Evolutionary conservation across 2,888 invertebrate species (phyloP), one percentile per base, ranked within the genome.

Genomic region (Papilio protenor): DNA sequence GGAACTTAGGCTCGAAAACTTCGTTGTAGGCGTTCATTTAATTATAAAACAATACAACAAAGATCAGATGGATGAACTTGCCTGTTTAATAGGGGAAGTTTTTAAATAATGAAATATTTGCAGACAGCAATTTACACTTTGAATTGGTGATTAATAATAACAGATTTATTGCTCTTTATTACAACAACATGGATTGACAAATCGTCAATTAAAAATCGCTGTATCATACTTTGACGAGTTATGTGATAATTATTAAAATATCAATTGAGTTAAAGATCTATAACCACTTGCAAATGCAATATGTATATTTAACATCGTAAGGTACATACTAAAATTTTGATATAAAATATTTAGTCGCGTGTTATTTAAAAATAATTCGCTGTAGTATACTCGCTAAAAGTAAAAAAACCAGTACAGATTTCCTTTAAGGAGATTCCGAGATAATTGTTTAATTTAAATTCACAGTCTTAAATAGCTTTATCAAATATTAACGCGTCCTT

Each of bases 41-140:
- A 75, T 76, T 73, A 73, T 73, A 78, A 76, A 76, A 78, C 75
- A 76, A 76, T 76, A 78, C 78, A 76, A 73, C 72, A 73, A 59
- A 47, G 64, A 78, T 78, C 78, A 78, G 64, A 57, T 66, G 78
- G 66, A 75, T 73, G 75, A 78, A 78, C 75, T 75, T 78, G 64
- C 10, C 75, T 64, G 75, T 71, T 71, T 78, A 74, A 78, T 75
- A 75, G 78, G 57, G 45, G 72, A 75, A 78, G 52, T 78, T 78
- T 73, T 64, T 72, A 77, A 66, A 73, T 73, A 66, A 77, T 73
- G 47, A 77, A 74, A 74, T 77, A 71, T 33, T 40, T 55, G 59
- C 47, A 47, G 66, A 74, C 55, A 71, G 64, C 72, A 78, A 71
- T 75, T 78, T 55, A 75, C 74, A 75, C 61, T 75, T 75, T 21